These are phyloP conservation scores for Parnassius apollo DNA, from an alignment of 2,888 invertebrate species.

Conservation along the genomic window DNA sequence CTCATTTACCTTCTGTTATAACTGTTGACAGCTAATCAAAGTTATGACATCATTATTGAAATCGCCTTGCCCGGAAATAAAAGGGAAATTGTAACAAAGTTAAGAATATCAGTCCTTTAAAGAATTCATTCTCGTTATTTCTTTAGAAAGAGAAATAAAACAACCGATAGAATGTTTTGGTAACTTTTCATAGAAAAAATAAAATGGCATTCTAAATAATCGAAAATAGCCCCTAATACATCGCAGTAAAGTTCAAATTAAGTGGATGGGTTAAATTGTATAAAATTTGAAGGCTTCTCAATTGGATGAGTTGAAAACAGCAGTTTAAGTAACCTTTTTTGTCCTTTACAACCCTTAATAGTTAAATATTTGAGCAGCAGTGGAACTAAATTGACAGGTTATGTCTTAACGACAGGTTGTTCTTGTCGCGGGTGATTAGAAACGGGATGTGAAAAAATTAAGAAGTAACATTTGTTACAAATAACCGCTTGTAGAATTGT, in stretches of 20 bases:
- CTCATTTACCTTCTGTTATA: conserved; percentile 18
- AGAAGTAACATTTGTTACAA: conserved; percentile 3
- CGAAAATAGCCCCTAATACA: conserved; percentile 16
- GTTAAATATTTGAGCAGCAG: conserved; percentile 21
- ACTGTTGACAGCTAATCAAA: conserved; percentile 22
- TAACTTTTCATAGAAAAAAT: conserved; percentile 10
- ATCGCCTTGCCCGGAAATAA: conserved; percentile 11
- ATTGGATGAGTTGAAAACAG: conserved; percentile 24
- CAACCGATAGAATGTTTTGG: conserved; percentile 10
- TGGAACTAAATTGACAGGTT: conserved; percentile 28
- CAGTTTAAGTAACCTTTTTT: conserved; percentile 29
- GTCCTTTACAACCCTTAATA: conserved; percentile 12
- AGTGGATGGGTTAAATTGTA: neutral
- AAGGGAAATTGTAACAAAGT: conserved; percentile 12
- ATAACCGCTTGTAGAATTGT: neutral
- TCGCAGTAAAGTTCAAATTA: conserved; percentile 4
- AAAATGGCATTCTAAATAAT: neutral
- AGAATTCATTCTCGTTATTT: neutral
- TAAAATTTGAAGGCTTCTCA: neutral
- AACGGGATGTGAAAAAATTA: neutral
- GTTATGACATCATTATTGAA: conserved; percentile 25
- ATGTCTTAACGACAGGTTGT: conserved; percentile 17
- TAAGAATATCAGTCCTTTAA: neutral
- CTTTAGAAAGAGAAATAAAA: neutral
- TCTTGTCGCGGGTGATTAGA: neutral